Percentiles rank a stretch among this genome's conserved stretches.
Evolutionary conservation across 1,140 invertebrate genomes (phyloP).

Genomic region (Trachymyrmex cornetzi): DNA sequence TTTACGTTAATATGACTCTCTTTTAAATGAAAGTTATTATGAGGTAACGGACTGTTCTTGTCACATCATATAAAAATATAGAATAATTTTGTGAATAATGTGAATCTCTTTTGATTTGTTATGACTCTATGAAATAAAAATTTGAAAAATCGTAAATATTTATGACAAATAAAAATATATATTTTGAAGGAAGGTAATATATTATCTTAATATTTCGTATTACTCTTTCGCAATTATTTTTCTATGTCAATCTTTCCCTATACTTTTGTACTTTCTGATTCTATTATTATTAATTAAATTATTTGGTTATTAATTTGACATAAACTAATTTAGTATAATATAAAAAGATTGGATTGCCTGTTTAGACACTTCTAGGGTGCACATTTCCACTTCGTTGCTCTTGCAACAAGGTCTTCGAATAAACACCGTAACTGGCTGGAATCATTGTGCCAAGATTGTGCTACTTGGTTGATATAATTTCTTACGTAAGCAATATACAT

Average conservation of each 20-base stretch:
- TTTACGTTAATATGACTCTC: not conserved
- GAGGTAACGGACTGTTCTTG: not conserved
- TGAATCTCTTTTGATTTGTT: not conserved
- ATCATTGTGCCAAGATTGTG: conserved; percentile 44
- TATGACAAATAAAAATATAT: not conserved
- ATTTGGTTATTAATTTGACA: not conserved
- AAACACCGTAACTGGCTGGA: conserved; percentile 74
- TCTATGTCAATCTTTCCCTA: not conserved
- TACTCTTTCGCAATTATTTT: not conserved
- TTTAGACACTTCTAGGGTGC: conserved; percentile 69
- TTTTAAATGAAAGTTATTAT: not conserved
- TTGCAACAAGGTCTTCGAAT: conserved; percentile 76
- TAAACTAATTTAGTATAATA: conserved; percentile 9
- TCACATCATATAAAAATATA: not conserved
- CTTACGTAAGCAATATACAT: conserved; percentile 15
- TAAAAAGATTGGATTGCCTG: conserved; percentile 72
- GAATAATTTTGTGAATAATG: not conserved
- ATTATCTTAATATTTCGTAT: not conserved
- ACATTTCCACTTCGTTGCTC: conserved; percentile 70
- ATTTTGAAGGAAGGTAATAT: not conserved
- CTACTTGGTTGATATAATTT: conserved; percentile 17
- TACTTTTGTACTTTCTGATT: not conserved
- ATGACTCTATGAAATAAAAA: conserved; percentile 2
- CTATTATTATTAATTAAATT: not conserved
- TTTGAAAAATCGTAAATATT: not conserved